Evolutionary conservation across 2,797 vertebrate genomes (phyloP), one percentile per base, ranked within the genome.

Genomic region (Esox lucius): DNA sequence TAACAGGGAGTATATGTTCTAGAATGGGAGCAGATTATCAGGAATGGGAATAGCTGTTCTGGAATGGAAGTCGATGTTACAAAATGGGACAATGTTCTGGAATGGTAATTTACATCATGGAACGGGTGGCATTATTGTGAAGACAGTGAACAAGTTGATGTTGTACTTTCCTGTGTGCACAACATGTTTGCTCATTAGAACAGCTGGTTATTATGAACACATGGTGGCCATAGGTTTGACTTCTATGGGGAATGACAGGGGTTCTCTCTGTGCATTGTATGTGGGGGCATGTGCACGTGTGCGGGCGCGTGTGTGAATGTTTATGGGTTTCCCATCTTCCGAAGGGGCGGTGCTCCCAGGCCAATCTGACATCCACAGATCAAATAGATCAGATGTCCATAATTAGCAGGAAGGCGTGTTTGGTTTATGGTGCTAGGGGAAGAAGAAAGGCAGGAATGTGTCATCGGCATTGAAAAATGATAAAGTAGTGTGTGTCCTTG

Each of bases 321-420:
- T 79, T 53, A 76, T 35, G 68, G 78, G 81, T 83, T 42, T 9
- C 42, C 42, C 42, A 1, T 46, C 88, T 89, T 90, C 88, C 3
- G 83, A 77, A 87, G 86, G 90, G 85, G 87, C 90, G 87, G 72
- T 75, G 81, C 84, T 46, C 35, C 68, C 53, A 83, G 86, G 79
- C 77, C 82, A 75, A 84, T 86, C 87, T 92, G 42, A 46, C 42
- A 46, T 46, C 75, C 86, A 82, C 81, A 80, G 82, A 84, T 88
- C 77, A 88, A 89, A 91, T 90, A 87, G 87, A 88, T 92, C 89
- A 90, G 48, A 86, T 81, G 86, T 85, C 85, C 90, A 87, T 89
- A 92, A 92, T 92, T 92, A 92, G 83, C 87, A 86, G 87, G 85
- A 90, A 80, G 86, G 87, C 19, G 79, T 87, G 90, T 91, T 92